Percentiles rank a stretch among this genome's conserved stretches.
These are phyloP conservation scores for Arion vulgaris DNA, from an alignment of 1,140 invertebrate species.

Conservation along the genomic window DNA sequence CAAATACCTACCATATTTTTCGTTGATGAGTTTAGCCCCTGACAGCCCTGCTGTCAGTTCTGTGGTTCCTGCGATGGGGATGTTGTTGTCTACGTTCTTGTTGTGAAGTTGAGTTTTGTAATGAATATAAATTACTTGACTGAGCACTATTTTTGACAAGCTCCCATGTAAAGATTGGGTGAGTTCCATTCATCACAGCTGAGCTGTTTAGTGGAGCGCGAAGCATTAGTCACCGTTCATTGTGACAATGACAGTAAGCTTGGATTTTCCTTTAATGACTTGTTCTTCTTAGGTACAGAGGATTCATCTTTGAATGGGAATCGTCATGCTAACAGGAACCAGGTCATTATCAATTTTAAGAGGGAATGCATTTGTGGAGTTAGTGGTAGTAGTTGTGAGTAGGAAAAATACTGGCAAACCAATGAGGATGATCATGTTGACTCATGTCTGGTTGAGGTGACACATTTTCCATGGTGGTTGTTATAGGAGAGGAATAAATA, in stretches of 20 bases:
- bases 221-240: background rate
- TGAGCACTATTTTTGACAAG: background rate
- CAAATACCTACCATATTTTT: slow-evolving; percentile 25
- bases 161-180: background rate
- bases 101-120: slow-evolving; percentile 21
- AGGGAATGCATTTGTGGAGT: background rate
- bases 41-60: slow-evolving; percentile 13
- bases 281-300: background rate
- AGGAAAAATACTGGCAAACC: background rate
- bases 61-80: background rate
- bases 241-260: background rate
- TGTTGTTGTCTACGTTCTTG: slow-evolving; percentile 13
- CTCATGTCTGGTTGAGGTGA: background rate
- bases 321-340: background rate
- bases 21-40: slow-evolving; percentile 13
- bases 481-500: background rate
- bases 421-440: background rate
- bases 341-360: background rate
- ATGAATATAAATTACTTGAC: slow-evolving; percentile 13
- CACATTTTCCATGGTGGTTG: background rate
- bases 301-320: background rate
- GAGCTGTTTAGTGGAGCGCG: slow-evolving; percentile 9
- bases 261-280: background rate
- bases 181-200: background rate
- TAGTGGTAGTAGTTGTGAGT: background rate